Evolutionary conservation across 2,888 invertebrate genomes (phyloP).

Genomic region (Mechanitis messenoides): DNA sequence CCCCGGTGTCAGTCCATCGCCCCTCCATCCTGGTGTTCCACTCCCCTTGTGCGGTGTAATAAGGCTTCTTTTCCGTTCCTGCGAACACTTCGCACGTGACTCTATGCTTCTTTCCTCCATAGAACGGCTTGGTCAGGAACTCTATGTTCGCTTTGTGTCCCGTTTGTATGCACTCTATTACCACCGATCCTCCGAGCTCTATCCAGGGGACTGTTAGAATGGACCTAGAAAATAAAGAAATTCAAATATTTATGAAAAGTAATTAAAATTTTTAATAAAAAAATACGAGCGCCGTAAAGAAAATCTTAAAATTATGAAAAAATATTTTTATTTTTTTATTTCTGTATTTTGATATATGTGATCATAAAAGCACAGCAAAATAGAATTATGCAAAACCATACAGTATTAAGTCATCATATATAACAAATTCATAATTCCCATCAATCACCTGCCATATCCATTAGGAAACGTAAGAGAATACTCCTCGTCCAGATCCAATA

Average conservation of each 20-base stretch:
- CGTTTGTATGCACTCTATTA: slow-evolving; percentile 93
- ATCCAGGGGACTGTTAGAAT: slow-evolving; percentile 99
- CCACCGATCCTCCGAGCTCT: slow-evolving; percentile 95
- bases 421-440: no score
- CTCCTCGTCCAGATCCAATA: slow-evolving; percentile 93
- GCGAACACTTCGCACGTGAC: slow-evolving; percentile 88
- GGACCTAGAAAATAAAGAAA: slow-evolving; percentile 77
- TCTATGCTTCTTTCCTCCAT: slow-evolving; percentile 95
- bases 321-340: no score
- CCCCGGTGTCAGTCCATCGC: slow-evolving; percentile 86
- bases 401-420: no score
- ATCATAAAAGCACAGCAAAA: no score
- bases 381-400: no score
- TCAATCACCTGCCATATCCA: slow-evolving; percentile 90
- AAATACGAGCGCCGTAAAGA: no score
- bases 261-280: no score
- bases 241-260: neutral
- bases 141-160: slow-evolving; percentile 95
- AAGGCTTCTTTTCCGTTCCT: slow-evolving; percentile 91
- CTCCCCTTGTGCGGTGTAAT: slow-evolving; percentile 92
- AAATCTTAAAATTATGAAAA: no score
- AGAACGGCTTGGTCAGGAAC: slow-evolving; percentile 98
- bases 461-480: slow-evolving; percentile 98
- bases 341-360: no score
- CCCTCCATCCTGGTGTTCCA: slow-evolving; percentile 98